phyloP scores from a whole-genome alignment of 2,797 vertebrate species.

The Anas bahamensis region DNA sequence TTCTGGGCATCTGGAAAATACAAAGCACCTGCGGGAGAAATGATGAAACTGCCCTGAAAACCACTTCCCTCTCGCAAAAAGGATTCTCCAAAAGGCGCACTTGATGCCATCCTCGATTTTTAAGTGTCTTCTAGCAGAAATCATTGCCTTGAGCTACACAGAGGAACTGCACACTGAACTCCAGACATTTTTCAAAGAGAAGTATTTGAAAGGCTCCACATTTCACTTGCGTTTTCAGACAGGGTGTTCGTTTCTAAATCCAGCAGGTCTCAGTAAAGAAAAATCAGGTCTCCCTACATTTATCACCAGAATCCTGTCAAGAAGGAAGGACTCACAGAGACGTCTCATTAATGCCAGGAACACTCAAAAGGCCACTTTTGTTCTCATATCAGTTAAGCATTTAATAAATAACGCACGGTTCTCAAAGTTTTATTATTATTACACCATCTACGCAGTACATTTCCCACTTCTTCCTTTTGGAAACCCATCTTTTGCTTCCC shows the following conservation, averaged over 20 bases:
- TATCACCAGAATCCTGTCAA: accelerated
- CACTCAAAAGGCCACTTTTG: not conserved
- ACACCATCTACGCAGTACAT: accelerated
- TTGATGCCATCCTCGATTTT: not conserved
- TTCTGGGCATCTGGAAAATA: not conserved
- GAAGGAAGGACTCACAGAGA: not conserved
- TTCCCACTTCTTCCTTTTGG: not conserved
- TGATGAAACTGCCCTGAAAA: not conserved
- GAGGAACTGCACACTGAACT: not conserved
- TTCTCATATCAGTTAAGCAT: not conserved
- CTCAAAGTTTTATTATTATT: not conserved
- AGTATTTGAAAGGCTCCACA: not conserved
- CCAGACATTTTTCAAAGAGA: not conserved
- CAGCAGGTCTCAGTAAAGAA: not conserved
- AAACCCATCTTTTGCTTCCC: not conserved
- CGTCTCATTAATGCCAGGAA: not conserved
- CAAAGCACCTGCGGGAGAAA: not conserved
- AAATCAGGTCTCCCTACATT: not conserved
- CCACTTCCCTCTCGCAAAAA: not conserved
- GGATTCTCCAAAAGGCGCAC: not conserved
- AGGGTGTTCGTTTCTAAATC: not conserved
- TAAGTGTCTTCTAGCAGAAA: not conserved
- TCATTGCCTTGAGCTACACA: not conserved
- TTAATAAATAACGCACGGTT: not conserved
- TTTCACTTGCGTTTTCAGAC: accelerated